Base-by-base conservation (phyloP, 2,888 invertebrate genomes). In the Sesamia inferens region DNA sequence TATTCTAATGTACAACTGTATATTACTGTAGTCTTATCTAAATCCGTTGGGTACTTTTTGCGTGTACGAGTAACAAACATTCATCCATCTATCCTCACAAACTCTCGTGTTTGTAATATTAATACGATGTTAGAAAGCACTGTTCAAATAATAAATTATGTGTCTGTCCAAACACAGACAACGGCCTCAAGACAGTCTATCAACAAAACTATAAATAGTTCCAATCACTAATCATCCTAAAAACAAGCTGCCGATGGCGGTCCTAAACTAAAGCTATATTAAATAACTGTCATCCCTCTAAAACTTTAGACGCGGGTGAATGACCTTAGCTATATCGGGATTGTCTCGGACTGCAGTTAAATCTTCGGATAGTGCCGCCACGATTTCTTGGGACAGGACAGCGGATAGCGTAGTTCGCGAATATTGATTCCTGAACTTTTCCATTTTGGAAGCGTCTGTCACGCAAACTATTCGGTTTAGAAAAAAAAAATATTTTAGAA, bases 301-400 rank as follows among this genome's bases (percentile, higher is more conserved):
- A 55, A 11, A 42, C 16, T 78, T 51, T 19, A 55, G 64, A 61
- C 55, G 39, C 47, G 69, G 90, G 85, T 83, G 82, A 85, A 79
- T 68, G 88, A 87, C 84, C 90, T 58, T 80, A 44, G 84, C 84
- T 89, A 89, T 86, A 88, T 89, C 80, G 78, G 88, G 81, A 76
- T 68, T 59, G 81, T 86, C 81, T 78, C 58, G 71, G 55, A 71
- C 71, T 61, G 58, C 62, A 76, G 74, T 65, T 68, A 19, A 62
- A 77, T 77, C 75, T 74, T n/a, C 11, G 54, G 48, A 69, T 63
- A 78, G 65, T 80, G 75, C 83, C 84, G 54, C 84, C 68, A 75
- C 51, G 59, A 65, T 68, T 68, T 68, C 47, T 16, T 61, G 51
- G 54, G 69, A 71, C 69, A 67, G 61, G 59, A 61, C 59, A 59